phyloP scores from a whole-genome alignment of 2,888 invertebrate species.

The Myopa testacea region DNA sequence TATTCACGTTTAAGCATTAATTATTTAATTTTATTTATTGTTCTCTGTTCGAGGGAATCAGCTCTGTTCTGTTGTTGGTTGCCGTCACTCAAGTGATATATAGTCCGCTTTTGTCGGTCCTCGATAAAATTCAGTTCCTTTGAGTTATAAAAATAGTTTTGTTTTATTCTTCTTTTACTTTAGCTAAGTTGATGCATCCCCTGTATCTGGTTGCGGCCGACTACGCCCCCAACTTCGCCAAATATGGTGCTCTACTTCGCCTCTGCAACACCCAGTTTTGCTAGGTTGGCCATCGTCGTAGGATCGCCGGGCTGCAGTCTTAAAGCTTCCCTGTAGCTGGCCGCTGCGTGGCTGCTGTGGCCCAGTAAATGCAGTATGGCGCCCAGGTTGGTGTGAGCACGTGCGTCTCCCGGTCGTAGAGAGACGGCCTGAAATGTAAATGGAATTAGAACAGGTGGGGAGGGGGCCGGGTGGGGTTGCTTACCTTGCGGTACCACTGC shows the following conservation, averaged over 20 bases:
- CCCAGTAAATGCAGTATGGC: slow-evolving; percentile 95
- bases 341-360: slow-evolving; percentile 87
- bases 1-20: slow-evolving; percentile 27
- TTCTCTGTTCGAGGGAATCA: slow-evolving; percentile 29
- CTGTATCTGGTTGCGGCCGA: slow-evolving; percentile 11
- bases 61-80: slow-evolving; percentile 12
- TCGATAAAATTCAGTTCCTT: slow-evolving; percentile 35
- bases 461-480: slow-evolving; percentile 30
- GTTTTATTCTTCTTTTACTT: slow-evolving; percentile 10
- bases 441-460: neutral
- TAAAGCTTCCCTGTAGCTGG: slow-evolving; percentile 87
- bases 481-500: slow-evolving; percentile 84
- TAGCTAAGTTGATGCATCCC: neutral
- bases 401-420: slow-evolving; percentile 79
- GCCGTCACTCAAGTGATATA: slow-evolving; percentile 22
- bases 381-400: slow-evolving; percentile 93
- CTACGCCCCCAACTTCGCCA: slow-evolving; percentile 31
- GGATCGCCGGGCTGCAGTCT: slow-evolving; percentile 88
- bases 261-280: slow-evolving; percentile 73
- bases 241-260: slow-evolving; percentile 50
- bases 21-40: slow-evolving; percentile 30
- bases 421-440: slow-evolving; percentile 63
- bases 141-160: slow-evolving; percentile 37
- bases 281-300: slow-evolving; percentile 89
- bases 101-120: slow-evolving; percentile 40